Evolutionary conservation across 2,888 invertebrate species (phyloP), one percentile per base, ranked within the genome.

Genomic region (Theretra japonica): DNA sequence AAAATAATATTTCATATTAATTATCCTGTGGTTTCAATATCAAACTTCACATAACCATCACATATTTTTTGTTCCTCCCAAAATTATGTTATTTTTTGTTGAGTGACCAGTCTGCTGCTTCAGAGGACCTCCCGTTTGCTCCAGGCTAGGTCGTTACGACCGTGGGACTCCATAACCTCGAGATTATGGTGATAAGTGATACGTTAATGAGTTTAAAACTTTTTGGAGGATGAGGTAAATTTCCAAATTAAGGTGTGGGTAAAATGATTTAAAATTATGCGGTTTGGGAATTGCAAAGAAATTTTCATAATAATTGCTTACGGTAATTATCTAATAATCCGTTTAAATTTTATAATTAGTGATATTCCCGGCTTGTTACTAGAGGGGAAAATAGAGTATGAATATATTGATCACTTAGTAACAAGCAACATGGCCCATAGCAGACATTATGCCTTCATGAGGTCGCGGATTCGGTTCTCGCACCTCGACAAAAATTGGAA

Each of bases 81-180:
- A n/a, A n/a, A n/a, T n/a, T n/a, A 6, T 53, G 19, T n/a, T 17
- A n/a, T 53, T 53, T 53, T 53, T 53, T 53, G 53, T 53, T 48
- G 23, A 60, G 41, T 7, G 23, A 81, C 85, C 88, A 75, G 88
- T 83, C 84, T 79, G 92, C 94, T 93, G 93, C 93, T 92, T 90
- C 90, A 91, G 92, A 85, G 87, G 90, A 86, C 93, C 92, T 93
- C 92, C 94, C 82, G 94, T 94, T 93, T 91, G 93, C 94, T 94
- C 83, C 87, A 86, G 94, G 93, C 94, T 90, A 93, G 83, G 83
- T 86, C 89, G 90, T 88, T 90, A 87, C 82, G 88, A 90, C 87
- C 93, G 94, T 94, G 94, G 91, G 94, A 94, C 88, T 88, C 87
- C 88, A 75, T 80, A 76, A 73, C 76, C 76, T 70, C 77, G 79